Evolutionary conservation across 2,888 invertebrate species (phyloP), one percentile per base, ranked within the genome.

Genomic region (Deladenus siricidicola): DNA sequence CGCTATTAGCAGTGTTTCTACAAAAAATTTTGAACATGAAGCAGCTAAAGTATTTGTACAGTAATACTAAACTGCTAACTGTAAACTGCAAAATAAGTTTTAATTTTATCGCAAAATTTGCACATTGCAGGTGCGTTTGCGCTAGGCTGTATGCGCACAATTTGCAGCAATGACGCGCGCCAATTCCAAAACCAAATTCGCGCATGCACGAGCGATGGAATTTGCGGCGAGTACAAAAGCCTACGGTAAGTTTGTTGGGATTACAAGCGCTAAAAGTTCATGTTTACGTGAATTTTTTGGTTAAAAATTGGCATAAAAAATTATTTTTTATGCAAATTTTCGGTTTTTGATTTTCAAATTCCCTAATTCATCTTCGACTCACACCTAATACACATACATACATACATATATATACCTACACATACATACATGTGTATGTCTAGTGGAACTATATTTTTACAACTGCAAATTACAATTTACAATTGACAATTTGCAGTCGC

Each of bases 161-260:
- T 50, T 30, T 53, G 30, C 53, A 53, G 53, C 42, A 53, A 53
- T 53, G 34, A 53, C 4, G 34, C 53, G 4, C 30, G 53, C 17
- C 30, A 53, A 30, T 30, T 53, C n/a, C n/a, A n/a, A 24, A 73
- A 70, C 44, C 68, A 69, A 23, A 60, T 74, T 53, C 61, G 72
- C 47, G 60, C 66, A 10, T 75, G 75, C 49, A 71, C 72, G 19
- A 67, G 65, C 53, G 62, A 66, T 19, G 75, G 76, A 55, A 71
- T 70, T 1, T 75, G 75, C 60, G 75, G 75, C 44, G 65, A 70
- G 21, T 75, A 64, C 52, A 70, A 70, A 21, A 68, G 69, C 3
- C 63, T 64, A 21, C 61, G 75, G 75, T 72, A 28, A 24, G 59
- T 44, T 14, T 29, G 39, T 26, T 4, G 47, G 26, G 47, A 26